Conservation (phyloP, 2,888 invertebrate genomes). For the Perithous albicinctus region DNA sequence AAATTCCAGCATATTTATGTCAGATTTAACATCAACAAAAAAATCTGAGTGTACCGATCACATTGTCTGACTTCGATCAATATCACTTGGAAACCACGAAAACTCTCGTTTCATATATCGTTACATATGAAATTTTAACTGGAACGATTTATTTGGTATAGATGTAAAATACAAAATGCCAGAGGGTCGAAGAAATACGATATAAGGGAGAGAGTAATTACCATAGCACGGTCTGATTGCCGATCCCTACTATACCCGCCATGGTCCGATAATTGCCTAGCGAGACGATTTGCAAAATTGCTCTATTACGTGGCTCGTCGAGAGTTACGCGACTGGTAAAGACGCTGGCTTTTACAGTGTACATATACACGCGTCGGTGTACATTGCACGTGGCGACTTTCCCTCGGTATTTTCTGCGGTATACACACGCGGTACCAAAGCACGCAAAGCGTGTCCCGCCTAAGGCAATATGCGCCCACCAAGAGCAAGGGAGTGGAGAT, state of each 20-base stretch:
- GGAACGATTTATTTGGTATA: too few relatives aligned
- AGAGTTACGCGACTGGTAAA: conserved; percentile 31
- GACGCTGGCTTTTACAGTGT: not conserved
- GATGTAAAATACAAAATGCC: too few relatives aligned
- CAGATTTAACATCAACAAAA: too few relatives aligned
- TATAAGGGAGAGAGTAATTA: conserved; percentile 68
- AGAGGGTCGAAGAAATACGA: too few relatives aligned
- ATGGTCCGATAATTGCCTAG: conserved; percentile 72
- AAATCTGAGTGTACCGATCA: too few relatives aligned
- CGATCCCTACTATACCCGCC: conserved; percentile 69
- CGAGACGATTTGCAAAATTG: conserved; percentile 79
- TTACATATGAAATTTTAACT: too few relatives aligned
- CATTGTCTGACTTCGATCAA: too few relatives aligned
- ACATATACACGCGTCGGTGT: not conserved
- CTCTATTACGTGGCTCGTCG: conserved; percentile 74
- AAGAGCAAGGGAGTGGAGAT: not conserved
- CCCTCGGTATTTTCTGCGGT: conserved; percentile 36
- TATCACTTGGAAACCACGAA: too few relatives aligned
- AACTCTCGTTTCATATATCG: too few relatives aligned
- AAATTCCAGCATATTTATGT: too few relatives aligned
- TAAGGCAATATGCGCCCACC: conserved; percentile 41
- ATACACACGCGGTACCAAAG: not conserved
- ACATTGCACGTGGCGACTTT: conserved; percentile 37
- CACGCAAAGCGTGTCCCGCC: conserved; percentile 43
- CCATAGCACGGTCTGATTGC: conserved; percentile 75